Conservation (phyloP, 2,888 invertebrate genomes). For the Creontiades dilutus region DNA sequence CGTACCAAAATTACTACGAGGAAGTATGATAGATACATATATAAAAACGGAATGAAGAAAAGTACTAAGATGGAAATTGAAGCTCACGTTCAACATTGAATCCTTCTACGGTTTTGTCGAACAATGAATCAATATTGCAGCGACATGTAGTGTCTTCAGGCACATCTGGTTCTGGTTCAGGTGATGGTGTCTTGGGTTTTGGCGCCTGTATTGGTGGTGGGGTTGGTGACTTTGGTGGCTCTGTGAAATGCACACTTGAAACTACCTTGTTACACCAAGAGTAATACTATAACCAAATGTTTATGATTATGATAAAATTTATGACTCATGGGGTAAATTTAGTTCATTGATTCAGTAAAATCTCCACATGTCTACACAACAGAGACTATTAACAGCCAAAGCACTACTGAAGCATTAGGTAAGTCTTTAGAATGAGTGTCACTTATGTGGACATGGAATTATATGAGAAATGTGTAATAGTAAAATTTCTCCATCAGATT, state of each 20-base stretch:
- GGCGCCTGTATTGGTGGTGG: not conserved
- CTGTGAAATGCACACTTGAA: slow-evolving; percentile 69
- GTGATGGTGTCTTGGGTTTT: not conserved
- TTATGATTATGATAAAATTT: not conserved
- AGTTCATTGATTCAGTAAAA: not conserved
- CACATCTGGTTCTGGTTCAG: slow-evolving; percentile 59
- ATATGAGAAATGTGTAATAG: not conserved
- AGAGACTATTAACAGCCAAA: slow-evolving; percentile 14
- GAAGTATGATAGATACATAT: not conserved
- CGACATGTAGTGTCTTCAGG: slow-evolving; percentile 73
- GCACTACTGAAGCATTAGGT: not conserved
- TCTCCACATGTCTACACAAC: not conserved
- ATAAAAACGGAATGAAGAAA: slow-evolving; percentile 71
- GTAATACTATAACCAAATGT: not conserved
- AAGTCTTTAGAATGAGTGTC: slow-evolving; percentile 4
- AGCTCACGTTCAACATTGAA: slow-evolving; percentile 88
- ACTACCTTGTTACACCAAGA: slow-evolving; percentile 61
- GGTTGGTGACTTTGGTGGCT: slow-evolving; percentile 30
- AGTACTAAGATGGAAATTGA: slow-evolving; percentile 41
- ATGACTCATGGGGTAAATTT: not conserved
- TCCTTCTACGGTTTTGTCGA: slow-evolving; percentile 76
- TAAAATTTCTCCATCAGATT: not conserved
- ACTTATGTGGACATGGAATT: not conserved
- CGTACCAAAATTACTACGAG: not conserved
- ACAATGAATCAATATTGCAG: slow-evolving; percentile 74